Percentiles rank a stretch among this genome's conserved stretches.
These are phyloP conservation scores for Boulengeromyrus knoepffleri DNA, from an alignment of 2,113 vertebrate genomes.

Conservation along the genomic window DNA sequence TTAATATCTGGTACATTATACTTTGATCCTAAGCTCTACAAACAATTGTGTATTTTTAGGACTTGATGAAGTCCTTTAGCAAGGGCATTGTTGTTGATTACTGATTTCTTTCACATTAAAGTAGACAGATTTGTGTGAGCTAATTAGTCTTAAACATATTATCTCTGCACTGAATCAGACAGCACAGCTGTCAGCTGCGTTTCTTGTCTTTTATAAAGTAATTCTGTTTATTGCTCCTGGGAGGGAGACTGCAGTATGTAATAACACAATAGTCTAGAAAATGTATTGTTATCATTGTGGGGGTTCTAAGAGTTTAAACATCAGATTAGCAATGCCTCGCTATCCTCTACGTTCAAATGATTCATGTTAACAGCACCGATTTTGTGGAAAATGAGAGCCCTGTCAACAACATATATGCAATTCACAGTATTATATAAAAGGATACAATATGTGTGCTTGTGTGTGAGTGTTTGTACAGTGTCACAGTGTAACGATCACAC, in stretches of 20 bases:
- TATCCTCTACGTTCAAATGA: background rate
- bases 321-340: background rate
- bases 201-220: background rate
- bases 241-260: background rate
- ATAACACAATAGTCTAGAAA: background rate
- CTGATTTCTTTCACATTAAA: background rate
- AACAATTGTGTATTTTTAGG: conserved; percentile 17
- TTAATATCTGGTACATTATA: background rate
- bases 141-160: background rate
- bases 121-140: background rate
- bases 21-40: conserved; percentile 20
- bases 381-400: background rate
- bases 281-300: background rate
- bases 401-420: background rate
- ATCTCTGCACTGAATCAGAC: background rate
- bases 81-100: background rate
- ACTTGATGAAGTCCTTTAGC: background rate
- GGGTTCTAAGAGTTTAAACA: background rate
- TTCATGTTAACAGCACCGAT: background rate
- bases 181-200: background rate
- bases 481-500: background rate
- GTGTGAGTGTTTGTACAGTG: background rate
- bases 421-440: background rate
- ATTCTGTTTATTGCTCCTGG: background rate
- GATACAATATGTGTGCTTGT: background rate